Evolutionary conservation across 2,113 vertebrate genomes (phyloP).

Genomic region (Ciconia stormi): DNA sequence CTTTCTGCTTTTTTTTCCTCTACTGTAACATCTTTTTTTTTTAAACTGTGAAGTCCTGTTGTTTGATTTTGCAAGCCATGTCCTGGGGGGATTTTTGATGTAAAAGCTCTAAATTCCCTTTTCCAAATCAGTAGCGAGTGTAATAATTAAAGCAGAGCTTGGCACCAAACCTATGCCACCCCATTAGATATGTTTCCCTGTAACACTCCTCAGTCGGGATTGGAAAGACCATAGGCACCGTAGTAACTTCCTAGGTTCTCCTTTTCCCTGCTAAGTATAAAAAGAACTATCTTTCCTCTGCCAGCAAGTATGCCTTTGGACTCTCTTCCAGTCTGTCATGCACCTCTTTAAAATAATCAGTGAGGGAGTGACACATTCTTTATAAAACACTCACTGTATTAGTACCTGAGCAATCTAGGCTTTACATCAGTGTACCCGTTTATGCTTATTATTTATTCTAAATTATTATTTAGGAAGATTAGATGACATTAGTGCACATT

Average conservation of each 20-base stretch:
- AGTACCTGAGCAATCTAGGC: neutral
- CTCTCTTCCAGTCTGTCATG: neutral
- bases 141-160: neutral
- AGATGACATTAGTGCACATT: neutral
- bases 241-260: neutral
- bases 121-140: neutral
- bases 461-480: neutral
- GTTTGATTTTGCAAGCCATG: neutral
- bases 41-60: neutral
- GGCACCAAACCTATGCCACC: neutral
- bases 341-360: neutral
- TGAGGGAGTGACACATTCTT: neutral
- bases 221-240: fast-evolving
- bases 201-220: neutral
- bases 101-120: neutral
- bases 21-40: neutral
- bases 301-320: neutral
- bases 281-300: neutral
- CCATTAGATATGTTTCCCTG: neutral
- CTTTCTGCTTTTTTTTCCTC: neutral
- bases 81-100: neutral
- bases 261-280: neutral
- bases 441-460: neutral
- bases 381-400: neutral
- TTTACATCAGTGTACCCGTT: neutral